Evolutionary conservation across 1,140 invertebrate species (phyloP).

Genomic region (Oreohelix idahoensis): DNA sequence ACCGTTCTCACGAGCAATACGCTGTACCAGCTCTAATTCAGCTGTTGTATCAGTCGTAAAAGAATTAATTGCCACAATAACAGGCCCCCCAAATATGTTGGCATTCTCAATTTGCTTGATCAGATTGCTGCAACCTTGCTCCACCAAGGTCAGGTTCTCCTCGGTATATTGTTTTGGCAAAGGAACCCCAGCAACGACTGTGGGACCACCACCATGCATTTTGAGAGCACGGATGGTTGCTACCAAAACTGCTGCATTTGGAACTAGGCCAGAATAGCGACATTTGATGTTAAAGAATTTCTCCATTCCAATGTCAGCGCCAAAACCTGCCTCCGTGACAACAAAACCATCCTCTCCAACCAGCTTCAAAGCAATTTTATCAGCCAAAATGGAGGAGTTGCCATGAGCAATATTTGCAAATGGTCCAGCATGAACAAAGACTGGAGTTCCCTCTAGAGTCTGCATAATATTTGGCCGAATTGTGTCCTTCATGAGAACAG

Average conservation of each 20-base stretch:
- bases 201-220: slow-evolving; percentile 97
- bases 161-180: slow-evolving; percentile 87
- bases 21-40: slow-evolving; percentile 87
- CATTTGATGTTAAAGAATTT: slow-evolving; percentile 99
- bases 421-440: slow-evolving; percentile 96
- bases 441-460: slow-evolving; percentile 91
- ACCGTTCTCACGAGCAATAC: slow-evolving; percentile 82
- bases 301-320: slow-evolving; percentile 98
- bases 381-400: slow-evolving; percentile 95
- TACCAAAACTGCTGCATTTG: slow-evolving; percentile 93
- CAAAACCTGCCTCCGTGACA: slow-evolving; percentile 98
- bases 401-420: slow-evolving; percentile 99
- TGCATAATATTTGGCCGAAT: slow-evolving; percentile 98
- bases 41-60: slow-evolving; percentile 88
- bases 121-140: slow-evolving; percentile 91
- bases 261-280: slow-evolving; percentile 87
- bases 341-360: slow-evolving; percentile 94
- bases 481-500: slow-evolving; percentile 94
- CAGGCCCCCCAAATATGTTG: slow-evolving; percentile 90
- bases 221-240: slow-evolving; percentile 95
- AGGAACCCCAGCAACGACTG: slow-evolving; percentile 87
- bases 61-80: slow-evolving; percentile 94
- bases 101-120: slow-evolving; percentile 96
- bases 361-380: slow-evolving; percentile 93
- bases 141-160: slow-evolving; percentile 89